Evolutionary conservation across 2,113 vertebrate genomes (phyloP), one percentile per base, ranked within the genome.

Genomic region (Sus scrofa): DNA sequence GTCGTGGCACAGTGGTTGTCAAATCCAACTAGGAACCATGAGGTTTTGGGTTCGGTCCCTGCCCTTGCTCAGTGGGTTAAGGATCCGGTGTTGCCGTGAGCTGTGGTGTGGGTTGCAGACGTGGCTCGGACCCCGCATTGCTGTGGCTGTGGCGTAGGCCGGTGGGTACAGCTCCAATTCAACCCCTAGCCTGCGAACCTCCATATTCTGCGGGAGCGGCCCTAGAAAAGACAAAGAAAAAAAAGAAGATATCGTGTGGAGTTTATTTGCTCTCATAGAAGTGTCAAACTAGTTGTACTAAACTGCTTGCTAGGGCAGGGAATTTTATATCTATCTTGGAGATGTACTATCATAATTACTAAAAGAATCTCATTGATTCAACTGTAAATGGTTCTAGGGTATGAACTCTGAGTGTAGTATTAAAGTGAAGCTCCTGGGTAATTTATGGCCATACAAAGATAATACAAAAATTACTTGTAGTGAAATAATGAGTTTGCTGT

Each of bases 271-370:
- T 81, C 50, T 68, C 50, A 82, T 54, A 37, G 65, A 93, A 71
- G 7, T 87, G 65, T 93, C 89, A 52, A 85, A 71, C 73, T 85
- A 90, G 70, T 85, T 71, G 95, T 79, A 84, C 44, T 89, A 65
- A 97, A 89, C 70, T 95, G 16, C 82, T 90, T 97, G 50, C 86
- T 89, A 54, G 86, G 77, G 56, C 67, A 77, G 78, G n/a, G 30
- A 56, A 94, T 96, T 95, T 96, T 92, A 44, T 56, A 52, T 94
- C 19, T 92, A 9, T 78, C 70, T 95, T 87, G 18, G 67, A 79
- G 7, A 8, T 78, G 86, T 84, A 58, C 71, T 91, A 16, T 88
- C 56, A 79, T 58, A 91, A 78, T 70, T 50, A 15, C 84, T 94
- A 73, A 95, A 93, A 94, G 37, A 82, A 75, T 71, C 34, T 92